Evolutionary conservation across 2,888 invertebrate genomes (phyloP).

Genomic region (Papilio gigon): DNA sequence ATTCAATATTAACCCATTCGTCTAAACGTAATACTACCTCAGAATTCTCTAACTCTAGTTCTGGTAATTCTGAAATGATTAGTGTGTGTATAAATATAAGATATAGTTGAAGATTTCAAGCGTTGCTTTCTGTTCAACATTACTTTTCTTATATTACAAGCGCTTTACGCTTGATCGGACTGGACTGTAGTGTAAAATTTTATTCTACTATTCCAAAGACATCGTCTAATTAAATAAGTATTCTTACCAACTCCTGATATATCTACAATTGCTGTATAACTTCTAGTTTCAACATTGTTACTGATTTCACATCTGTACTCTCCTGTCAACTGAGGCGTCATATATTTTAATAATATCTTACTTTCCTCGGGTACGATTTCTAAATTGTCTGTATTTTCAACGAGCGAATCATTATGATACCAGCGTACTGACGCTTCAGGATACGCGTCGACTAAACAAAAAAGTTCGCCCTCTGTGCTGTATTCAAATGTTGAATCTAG

Average conservation of each 20-base stretch:
- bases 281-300: slow-evolving; percentile 54
- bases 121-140: too few species aligned
- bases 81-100: background rate
- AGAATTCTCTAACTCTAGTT: slow-evolving; percentile 51
- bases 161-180: too few species aligned
- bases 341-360: slow-evolving; percentile 59
- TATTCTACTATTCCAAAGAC: background rate
- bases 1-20: slow-evolving; percentile 56
- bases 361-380: slow-evolving; percentile 52
- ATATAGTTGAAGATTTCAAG: background rate
- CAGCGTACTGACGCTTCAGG: slow-evolving; percentile 64
- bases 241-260: slow-evolving; percentile 68
- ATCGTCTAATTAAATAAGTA: background rate
- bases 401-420: slow-evolving; percentile 60
- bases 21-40: slow-evolving; percentile 56
- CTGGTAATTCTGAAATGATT: slow-evolving; percentile 60
- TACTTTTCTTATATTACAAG: too few species aligned
- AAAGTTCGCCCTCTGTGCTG: slow-evolving; percentile 57
- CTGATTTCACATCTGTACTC: slow-evolving; percentile 60
- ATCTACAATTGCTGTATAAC: slow-evolving; percentile 52
- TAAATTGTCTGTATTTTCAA: slow-evolving; percentile 50
- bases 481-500: slow-evolving; percentile 66
- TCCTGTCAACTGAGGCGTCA: slow-evolving; percentile 61
- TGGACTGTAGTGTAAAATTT: too few species aligned
- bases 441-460: slow-evolving; percentile 65